phyloP scores from a whole-genome alignment of 2,113 vertebrate genomes.

The Fregata magnificens region DNA sequence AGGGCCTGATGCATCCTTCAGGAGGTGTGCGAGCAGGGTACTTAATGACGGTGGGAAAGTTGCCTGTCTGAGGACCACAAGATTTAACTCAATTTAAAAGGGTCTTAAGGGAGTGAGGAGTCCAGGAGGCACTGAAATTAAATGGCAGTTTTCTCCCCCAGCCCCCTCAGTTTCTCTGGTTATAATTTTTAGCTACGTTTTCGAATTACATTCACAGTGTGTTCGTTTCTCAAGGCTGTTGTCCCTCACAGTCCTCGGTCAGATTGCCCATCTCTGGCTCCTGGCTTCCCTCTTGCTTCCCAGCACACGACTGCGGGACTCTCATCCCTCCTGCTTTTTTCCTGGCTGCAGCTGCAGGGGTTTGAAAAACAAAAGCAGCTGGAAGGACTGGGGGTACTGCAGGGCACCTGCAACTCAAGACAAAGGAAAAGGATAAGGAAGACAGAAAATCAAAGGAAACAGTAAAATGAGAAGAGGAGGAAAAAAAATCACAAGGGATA shows the following conservation, averaged over 20 bases:
- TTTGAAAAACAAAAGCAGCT: neutral
- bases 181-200: neutral
- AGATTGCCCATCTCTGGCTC: neutral
- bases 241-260: rapidly evolving
- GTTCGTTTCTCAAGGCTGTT: neutral
- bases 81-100: neutral
- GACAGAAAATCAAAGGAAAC: neutral
- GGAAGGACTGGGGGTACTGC: neutral
- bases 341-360: neutral
- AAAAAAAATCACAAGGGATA: neutral
- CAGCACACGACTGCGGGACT: rapidly evolving
- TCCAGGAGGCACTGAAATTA: neutral
- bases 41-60: neutral
- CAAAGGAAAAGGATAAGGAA: neutral
- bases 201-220: neutral
- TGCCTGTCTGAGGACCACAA: neutral
- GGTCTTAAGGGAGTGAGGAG: neutral
- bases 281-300: neutral
- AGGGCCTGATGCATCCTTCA: neutral
- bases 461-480: neutral
- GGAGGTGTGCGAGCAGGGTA: neutral
- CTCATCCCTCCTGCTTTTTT: neutral
- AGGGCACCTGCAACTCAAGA: neutral
- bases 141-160: neutral
- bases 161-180: neutral